These are phyloP conservation scores for Xerus rutilus DNA, from an alignment of 2,797 vertebrate genomes.

Conservation along the genomic window DNA sequence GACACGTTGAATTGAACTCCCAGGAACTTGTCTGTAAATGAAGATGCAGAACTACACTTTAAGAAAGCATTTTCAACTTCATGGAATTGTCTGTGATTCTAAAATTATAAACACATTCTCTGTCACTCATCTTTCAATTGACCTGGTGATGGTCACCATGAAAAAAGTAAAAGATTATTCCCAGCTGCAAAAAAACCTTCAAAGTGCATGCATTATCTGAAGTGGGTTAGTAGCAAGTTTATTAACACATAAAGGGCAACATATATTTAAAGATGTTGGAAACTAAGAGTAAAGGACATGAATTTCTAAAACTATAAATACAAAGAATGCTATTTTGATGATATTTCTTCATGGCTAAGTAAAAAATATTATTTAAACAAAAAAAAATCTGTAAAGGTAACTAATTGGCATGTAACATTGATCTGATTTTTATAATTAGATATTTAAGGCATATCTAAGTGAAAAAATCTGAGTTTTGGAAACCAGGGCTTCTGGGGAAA, in stretches of 20 bases:
- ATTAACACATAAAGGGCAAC: background rate
- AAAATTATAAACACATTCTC: background rate
- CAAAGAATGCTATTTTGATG: background rate
- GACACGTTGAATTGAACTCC: background rate
- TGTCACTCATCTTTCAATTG: background rate
- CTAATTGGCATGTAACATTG: background rate
- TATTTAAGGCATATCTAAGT: conserved; percentile 31
- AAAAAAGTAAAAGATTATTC: conserved; percentile 22
- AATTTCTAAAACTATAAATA: conserved; percentile 34
- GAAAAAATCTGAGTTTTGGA: background rate
- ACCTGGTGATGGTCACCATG: background rate
- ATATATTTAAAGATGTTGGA: conserved; percentile 4
- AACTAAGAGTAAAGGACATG: background rate
- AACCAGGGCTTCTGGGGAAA: background rate
- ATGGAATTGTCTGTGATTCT: background rate
- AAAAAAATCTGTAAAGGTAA: background rate
- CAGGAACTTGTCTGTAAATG: background rate
- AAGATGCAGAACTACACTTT: background rate
- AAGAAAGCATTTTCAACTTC: background rate
- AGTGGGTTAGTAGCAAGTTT: background rate
- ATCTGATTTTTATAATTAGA: conserved; percentile 20
- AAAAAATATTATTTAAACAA: conserved; percentile 38
- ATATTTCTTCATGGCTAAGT: conserved; percentile 29
- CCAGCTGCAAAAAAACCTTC: conserved; percentile 8
- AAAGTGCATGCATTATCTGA: background rate